Percentiles rank a stretch among this genome's conserved stretches.
These are phyloP conservation scores for Latheticus oryzae DNA, from an alignment of 2,888 invertebrate genomes.

Conservation along the genomic window DNA sequence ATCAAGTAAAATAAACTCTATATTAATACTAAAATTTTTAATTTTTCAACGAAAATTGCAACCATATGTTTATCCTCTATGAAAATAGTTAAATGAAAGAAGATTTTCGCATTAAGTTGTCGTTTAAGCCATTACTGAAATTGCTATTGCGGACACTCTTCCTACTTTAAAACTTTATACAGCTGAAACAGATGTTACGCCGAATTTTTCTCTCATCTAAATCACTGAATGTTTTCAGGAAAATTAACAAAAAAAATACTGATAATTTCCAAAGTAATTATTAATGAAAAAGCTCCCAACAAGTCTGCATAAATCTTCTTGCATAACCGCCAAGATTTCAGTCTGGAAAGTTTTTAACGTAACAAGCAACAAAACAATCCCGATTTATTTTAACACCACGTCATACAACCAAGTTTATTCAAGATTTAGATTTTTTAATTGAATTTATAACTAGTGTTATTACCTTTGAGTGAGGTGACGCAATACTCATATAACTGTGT, in stretches of 20 bases:
- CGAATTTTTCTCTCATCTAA: too few relatives aligned
- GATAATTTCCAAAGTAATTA: slow-evolving; percentile 1
- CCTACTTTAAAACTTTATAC: too few relatives aligned
- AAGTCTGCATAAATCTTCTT: slow-evolving; percentile 9
- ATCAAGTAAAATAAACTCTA: too few relatives aligned
- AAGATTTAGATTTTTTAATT: background rate
- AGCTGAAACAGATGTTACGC: too few relatives aligned
- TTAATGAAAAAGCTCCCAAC: slow-evolving; percentile 2
- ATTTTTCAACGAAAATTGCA: slow-evolving; percentile 7
- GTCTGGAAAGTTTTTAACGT: slow-evolving; percentile 9
- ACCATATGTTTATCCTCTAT: slow-evolving; percentile 7
- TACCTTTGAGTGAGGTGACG: slow-evolving; percentile 14
- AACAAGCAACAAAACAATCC: slow-evolving; percentile 8
- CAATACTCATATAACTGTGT: slow-evolving; percentile 8
- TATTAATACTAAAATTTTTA: too few relatives aligned
- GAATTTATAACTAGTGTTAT: background rate
- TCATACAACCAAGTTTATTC: background rate
- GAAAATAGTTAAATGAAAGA: too few relatives aligned
- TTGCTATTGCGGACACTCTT: too few relatives aligned
- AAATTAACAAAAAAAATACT: too few relatives aligned
- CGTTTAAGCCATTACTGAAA: too few relatives aligned
- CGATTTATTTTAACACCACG: background rate
- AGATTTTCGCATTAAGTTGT: too few relatives aligned
- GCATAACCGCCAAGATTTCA: slow-evolving; percentile 10
- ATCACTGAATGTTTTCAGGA: too few relatives aligned